phyloP scores from a whole-genome alignment of 2,113 vertebrate genomes.

The Pterocles gutturalis region DNA sequence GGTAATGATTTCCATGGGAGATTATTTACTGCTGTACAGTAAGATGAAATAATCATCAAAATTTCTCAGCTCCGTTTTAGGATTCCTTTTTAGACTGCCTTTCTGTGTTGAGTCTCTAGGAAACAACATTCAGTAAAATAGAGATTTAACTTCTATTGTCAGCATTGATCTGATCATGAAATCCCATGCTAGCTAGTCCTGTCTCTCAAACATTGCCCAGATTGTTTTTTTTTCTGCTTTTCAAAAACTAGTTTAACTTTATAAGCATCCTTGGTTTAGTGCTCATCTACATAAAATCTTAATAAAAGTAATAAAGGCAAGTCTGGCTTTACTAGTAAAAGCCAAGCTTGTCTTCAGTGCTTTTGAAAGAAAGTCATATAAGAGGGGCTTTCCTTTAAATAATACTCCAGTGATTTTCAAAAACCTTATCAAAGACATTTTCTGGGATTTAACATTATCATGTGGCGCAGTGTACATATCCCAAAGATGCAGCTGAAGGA shows the following conservation, averaged over 20 bases:
- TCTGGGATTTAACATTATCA: not conserved
- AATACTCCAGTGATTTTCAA: not conserved
- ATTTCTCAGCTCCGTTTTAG: not conserved
- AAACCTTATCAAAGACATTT: not conserved
- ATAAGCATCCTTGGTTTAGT: not conserved
- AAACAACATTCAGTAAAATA: not conserved
- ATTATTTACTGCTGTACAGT: not conserved
- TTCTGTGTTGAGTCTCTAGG: not conserved
- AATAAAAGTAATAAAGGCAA: not conserved
- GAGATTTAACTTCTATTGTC: not conserved
- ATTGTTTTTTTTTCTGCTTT: not conserved
- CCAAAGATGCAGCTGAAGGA: not conserved
- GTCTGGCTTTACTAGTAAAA: not conserved
- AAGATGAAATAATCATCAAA: not conserved
- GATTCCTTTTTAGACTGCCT: not conserved
- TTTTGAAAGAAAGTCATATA: not conserved
- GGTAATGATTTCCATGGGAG: not conserved
- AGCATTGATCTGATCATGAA: not conserved
- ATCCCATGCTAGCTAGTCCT: not conserved
- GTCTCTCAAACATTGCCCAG: not conserved
- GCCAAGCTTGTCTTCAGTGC: not conserved
- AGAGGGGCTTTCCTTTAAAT: not conserved
- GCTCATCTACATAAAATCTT: slow-evolving; percentile 15
- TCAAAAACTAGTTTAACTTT: not conserved
- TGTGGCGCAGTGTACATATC: not conserved